These are phyloP conservation scores for Megastigmus dorsalis DNA, from an alignment of 2,888 invertebrate genomes.

Conservation along the genomic window DNA sequence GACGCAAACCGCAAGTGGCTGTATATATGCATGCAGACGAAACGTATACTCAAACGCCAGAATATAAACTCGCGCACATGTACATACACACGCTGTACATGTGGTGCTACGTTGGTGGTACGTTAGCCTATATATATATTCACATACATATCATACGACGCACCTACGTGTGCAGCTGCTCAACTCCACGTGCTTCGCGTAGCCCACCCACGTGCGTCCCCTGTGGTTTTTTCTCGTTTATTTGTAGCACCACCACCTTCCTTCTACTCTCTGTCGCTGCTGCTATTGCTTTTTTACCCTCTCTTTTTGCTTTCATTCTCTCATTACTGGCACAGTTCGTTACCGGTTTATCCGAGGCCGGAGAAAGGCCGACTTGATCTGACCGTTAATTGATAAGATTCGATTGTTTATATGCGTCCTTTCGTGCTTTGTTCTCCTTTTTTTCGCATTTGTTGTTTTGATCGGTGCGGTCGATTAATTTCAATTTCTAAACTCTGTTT, in stretches of 20 bases:
- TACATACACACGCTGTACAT: neutral
- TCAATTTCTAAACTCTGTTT: too few species aligned
- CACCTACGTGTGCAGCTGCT: too few species aligned
- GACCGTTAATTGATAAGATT: too few species aligned
- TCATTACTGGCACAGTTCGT: too few species aligned
- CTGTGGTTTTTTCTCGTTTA: constrained; percentile 41
- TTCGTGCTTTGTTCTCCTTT: neutral
- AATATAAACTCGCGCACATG: too few species aligned
- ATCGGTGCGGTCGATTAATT: too few species aligned
- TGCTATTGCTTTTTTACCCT: neutral
- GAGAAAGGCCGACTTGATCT: too few species aligned
- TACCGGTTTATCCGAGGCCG: too few species aligned
- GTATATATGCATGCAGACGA: constrained; percentile 32
- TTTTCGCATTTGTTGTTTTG: neutral
- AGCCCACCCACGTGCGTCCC: constrained; percentile 21
- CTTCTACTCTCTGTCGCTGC: constrained; percentile 41
- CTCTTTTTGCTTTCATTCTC: neutral
- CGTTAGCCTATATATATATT: too few species aligned
- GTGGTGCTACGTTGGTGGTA: too few species aligned
- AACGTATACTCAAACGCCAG: constrained; percentile 15
- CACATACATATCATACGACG: too few species aligned
- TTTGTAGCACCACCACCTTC: constrained; percentile 50
- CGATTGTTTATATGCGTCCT: neutral
- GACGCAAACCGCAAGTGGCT: constrained; percentile 37
- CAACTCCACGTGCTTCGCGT: neutral